These are phyloP conservation scores for Karalla daura DNA, from an alignment of 2,797 vertebrate species.

Conservation along the genomic window DNA sequence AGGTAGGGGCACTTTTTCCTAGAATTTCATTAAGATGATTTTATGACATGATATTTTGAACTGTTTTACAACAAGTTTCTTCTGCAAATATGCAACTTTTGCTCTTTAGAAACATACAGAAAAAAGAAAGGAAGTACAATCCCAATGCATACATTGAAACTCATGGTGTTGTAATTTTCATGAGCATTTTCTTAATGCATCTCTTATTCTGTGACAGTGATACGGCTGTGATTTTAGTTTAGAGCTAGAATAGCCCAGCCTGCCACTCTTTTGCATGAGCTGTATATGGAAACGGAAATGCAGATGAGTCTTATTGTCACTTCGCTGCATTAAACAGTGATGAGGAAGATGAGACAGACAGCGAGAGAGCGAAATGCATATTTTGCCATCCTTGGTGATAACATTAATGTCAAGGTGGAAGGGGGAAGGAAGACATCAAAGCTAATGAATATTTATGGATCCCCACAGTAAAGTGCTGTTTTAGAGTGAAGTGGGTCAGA, in stretches of 20 bases:
- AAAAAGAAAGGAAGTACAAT: no score
- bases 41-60: neutral
- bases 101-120: no score
- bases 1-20: neutral
- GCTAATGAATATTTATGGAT: conserved; percentile 79
- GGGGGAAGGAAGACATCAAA: conserved; percentile 72
- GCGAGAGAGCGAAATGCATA: conserved; percentile 61
- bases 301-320: conserved; percentile 66
- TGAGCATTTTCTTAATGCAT: conserved; percentile 1
- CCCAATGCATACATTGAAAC: neutral
- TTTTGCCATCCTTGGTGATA: conserved; percentile 72
- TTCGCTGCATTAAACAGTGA: conserved; percentile 55
- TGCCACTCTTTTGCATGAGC: conserved; percentile 28
- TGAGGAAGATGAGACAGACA: conserved; percentile 25
- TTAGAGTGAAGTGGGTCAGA: conserved; percentile 78
- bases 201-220: neutral
- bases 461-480: conserved; percentile 79
- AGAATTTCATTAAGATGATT: neutral
- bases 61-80: neutral
- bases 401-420: conserved; percentile 80
- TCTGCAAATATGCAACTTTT: neutral
- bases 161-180: neutral
- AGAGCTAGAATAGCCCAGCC: conserved; percentile 5
- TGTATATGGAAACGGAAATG: conserved; percentile 40
- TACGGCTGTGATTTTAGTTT: conserved; percentile 8